Evolutionary conservation across 2,888 invertebrate genomes (phyloP).

Genomic region (Tortricodes alternella): DNA sequence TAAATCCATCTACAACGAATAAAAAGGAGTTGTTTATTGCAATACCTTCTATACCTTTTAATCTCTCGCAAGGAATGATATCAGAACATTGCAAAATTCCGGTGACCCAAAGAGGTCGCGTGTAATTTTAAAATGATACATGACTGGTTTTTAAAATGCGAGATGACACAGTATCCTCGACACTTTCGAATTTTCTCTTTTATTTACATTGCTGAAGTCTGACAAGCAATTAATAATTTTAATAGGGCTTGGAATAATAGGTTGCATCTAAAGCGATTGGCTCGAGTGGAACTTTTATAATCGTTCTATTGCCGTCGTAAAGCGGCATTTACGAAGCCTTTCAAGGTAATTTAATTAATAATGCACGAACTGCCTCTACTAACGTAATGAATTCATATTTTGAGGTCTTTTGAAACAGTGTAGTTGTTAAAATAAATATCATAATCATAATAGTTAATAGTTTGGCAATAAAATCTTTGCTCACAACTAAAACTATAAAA

Average conservation of each 20-base stretch:
- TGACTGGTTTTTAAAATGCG: conserved; percentile 62
- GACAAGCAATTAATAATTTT: conserved; percentile 26
- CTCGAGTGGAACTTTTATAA: conserved; percentile 17
- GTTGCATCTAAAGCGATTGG: conserved; percentile 21
- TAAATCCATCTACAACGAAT: conserved; percentile 13
- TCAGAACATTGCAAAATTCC: conserved; percentile 20
- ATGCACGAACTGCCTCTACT: conserved; percentile 22
- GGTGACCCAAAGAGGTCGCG: conserved; percentile 44
- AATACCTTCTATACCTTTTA: conserved; percentile 4
- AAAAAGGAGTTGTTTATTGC: not conserved
- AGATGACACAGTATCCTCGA: conserved; percentile 64
- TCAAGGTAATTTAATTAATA: conserved; percentile 29
- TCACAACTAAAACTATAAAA: too few species aligned
- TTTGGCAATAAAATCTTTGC: too few species aligned
- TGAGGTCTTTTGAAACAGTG: not conserved
- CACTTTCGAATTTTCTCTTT: conserved; percentile 69
- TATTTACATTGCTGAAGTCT: conserved; percentile 26
- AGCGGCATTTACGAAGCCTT: conserved; percentile 28
- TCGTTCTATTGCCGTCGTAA: conserved; percentile 26
- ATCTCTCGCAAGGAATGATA: conserved; percentile 16
- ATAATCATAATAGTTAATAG: too few species aligned
- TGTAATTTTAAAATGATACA: conserved; percentile 71
- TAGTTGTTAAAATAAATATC: not conserved
- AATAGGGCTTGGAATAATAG: conserved; percentile 27
- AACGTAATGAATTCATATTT: conserved; percentile 2